Base-by-base conservation (phyloP, 92 coral and sea anemone species). In the Hydrozoanthus gracilis region DNA sequence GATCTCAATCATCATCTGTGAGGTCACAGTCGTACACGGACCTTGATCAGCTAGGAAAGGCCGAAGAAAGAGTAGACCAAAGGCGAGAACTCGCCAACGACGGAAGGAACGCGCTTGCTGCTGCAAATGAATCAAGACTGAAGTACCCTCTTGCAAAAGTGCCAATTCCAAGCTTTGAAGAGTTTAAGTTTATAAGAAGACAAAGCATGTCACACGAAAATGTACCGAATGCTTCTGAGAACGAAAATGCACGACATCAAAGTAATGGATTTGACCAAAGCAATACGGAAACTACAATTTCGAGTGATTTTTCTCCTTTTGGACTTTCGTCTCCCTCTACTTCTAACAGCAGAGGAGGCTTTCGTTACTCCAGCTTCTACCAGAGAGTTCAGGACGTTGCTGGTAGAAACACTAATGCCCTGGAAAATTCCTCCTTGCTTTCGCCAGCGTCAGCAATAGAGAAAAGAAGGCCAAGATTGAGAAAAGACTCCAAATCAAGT, bases 91-190 rank as follows among this genome's bases (percentile, higher is more conserved):
- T 4, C 14, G 48, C 51, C 11, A 88, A 51, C 58, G 66, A 79
- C 8, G 70, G 95, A 82, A 82, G 78, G 20, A 88, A 88, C 27
- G 47, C 83, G 64, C 17, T 88, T 73, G 7, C 44, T 60, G 13
- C 74, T 46, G 66, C 64, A 11, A 51, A 56, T 66, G 77, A 77
- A 47, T 76, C 77, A 6, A 87, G 94, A 55, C 86, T 82, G 44
- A 83, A 95, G 47, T 87, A 89, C 56, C 98, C 95, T 8, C 56
- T 90, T 27, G 98, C 98, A 4, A 86, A 88, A 64, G 80, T 90
- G 17, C 99, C 95, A 7, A 93, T 97, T 10, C 99, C 99, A 10
- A 85, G 93, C 17, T 97, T 95, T 78, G 92, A 94, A 69, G 99
- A 97, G 83, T 97, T 97, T 54, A 95, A 89, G 65, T 87, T 88